Base-by-base conservation (phyloP, 35 echinoderm and acorn worm genomes). In the Heliocidaris erythrogramma region DNA sequence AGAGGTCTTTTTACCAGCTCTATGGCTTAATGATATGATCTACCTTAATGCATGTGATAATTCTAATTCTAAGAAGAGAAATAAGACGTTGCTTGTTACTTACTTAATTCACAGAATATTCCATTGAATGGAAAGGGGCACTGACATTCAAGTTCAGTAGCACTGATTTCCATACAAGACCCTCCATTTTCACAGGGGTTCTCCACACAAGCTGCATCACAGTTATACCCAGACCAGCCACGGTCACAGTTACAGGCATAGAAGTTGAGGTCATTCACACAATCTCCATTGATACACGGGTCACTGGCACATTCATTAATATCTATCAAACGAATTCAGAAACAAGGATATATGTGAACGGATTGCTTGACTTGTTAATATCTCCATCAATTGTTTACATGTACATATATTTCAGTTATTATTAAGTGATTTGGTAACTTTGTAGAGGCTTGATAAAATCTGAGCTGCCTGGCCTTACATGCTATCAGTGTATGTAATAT, bases 81-180 rank as follows among this genome's bases (percentile, higher is more conserved):
- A 2, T 59, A 42, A 42, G 32, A 2, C 65, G 4, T 69, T 69
- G 60, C 60, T 13, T 52, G 8, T 5, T 78, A 98, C 97, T 97
- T 92, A 98, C 97, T 94, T 31, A 97, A 95, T 95, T 97, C 96
- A 96, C 97, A 98, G 50, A 97, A 97, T 24, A 92, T 97, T 60
- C 97, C 97, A 92, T 97, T 98, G 91, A 93, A 98, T 13, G 94
- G 93, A 30, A 92, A 71, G 13, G 93, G 85, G 86, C 96, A 97
- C 5, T 85, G 8, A 21, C 96, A 97, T 53, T 95, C 90, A 92
- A 90, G 49, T 88, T 29, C 88, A 48, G 27, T 95, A 61, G 52
- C 61, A 61, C 48, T 92, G 88, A 49, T 92, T 32, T 30, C 29
- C 30, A 94, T 7, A 48, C 96, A 98, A 8, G 88, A 94, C 7